Base-by-base conservation (phyloP, 2,113 vertebrate genomes). In the Oreochromis tanganicae region DNA sequence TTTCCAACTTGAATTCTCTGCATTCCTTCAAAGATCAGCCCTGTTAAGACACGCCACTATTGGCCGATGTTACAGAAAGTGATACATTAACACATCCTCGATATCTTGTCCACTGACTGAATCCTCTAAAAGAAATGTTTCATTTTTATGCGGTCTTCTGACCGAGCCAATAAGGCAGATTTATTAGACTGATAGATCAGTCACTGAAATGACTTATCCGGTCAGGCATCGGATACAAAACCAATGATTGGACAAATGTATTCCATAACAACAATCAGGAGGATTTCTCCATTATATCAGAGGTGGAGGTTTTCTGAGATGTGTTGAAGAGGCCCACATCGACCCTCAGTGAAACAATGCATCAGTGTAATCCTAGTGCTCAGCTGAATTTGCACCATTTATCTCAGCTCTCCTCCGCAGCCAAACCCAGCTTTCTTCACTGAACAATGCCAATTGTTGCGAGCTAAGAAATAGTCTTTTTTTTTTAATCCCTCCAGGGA, bases 381-480 rank as follows among this genome's bases (percentile, higher is more conserved):
- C 87, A 83, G 55, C 89, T 90, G 90, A 82, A 81, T 94, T 92
- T 91, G 86, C 93, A 57, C 86, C 82, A 82, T 93, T 94, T 93
- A 93, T 94, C 93, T 91, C 4, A 2, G 80, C 81, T 89, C 12
- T 89, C 83, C 87, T 91, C 93, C 80, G 85, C 85, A 90, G 84
- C 88, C 88, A 81, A 85, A 87, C 79, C 50, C 41, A 10, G 71
- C 88, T 86, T 83, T 93, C 91, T 92, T 85, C 50, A 7, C 87
- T 52, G 83, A 93, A 95, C 92, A 94, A 94, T 94, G 85, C 81
- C 89, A 89, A 91, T 90, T 91, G 93, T 94, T 89, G 88, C 78
- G 61, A 83, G 61, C 85, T 83, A 86, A 91, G 89, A 86, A 93
- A 92, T 81, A 82, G 57, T 89, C 80, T 85, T 55, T 71, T 85